Evolutionary conservation across 2,888 invertebrate genomes (phyloP).

Genomic region (Melieria omissa): DNA sequence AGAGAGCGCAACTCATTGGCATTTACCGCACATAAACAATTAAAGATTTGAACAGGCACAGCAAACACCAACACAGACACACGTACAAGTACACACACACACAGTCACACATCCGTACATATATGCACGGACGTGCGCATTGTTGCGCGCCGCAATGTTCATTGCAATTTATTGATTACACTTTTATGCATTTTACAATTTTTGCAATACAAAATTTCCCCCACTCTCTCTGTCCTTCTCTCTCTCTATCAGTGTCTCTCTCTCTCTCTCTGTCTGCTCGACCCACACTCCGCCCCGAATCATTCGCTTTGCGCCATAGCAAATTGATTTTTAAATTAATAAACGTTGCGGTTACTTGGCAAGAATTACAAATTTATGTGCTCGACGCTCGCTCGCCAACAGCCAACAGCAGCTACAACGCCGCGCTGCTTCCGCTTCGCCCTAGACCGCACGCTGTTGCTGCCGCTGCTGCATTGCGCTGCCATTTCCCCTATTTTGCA

Average conservation of each 20-base stretch:
- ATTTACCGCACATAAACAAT: constrained; percentile 53
- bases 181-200: constrained; percentile 16
- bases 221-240: no score
- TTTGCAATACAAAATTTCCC: neutral
- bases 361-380: constrained; percentile 61
- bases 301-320: neutral
- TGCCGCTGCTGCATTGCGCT: neutral
- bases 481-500: neutral
- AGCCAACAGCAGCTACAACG: neutral
- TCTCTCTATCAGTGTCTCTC: no score
- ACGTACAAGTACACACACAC: no score
- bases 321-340: constrained; percentile 64
- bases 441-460: no score
- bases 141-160: neutral
- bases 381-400: neutral
- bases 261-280: no score
- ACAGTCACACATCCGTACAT: neutral
- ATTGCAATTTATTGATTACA: constrained; percentile 21
- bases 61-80: neutral
- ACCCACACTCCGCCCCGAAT: no score
- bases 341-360: constrained; percentile 58
- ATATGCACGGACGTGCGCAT: neutral
- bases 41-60: constrained; percentile 55
- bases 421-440: neutral
- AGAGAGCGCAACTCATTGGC: no score